These are phyloP conservation scores for Sinelater perroti DNA, from an alignment of 2,888 invertebrate genomes.

Conservation along the genomic window DNA sequence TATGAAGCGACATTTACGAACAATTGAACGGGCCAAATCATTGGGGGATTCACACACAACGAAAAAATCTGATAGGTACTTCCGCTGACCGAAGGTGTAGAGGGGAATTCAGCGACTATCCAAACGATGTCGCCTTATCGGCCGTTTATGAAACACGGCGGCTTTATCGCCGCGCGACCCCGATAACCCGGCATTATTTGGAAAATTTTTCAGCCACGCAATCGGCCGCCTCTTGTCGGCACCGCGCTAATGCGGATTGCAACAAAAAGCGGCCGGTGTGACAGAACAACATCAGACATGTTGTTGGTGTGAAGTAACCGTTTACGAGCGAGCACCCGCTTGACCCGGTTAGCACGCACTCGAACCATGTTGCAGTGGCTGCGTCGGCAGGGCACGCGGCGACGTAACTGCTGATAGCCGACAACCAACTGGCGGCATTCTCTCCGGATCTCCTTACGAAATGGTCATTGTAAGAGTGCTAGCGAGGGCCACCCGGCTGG, in stretches of 20 bases:
- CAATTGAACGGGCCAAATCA: too few species aligned
- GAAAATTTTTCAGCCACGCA: conserved; percentile 5
- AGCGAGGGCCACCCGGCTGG: conserved; percentile 45
- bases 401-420: background rate
- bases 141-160: too few species aligned
- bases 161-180: too few species aligned
- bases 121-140: too few species aligned
- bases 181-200: too few species aligned
- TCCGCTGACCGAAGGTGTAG: too few species aligned
- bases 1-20: too few species aligned
- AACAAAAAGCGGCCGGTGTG: background rate
- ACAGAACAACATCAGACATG: background rate
- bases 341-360: conserved; percentile 36
- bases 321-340: conserved; percentile 11
- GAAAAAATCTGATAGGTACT: too few species aligned
- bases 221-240: background rate
- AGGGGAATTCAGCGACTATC: too few species aligned
- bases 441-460: conserved; percentile 34
- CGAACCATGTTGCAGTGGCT: conserved; percentile 31
- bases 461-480: conserved; percentile 53
- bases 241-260: background rate
- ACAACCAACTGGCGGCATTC: conserved; percentile 9
- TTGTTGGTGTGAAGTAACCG: conserved; percentile 8
- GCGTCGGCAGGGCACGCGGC: conserved; percentile 2
- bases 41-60: too few species aligned